Base-by-base conservation (phyloP, 2,888 invertebrate species). In the Bembecia ichneumoniformis region DNA sequence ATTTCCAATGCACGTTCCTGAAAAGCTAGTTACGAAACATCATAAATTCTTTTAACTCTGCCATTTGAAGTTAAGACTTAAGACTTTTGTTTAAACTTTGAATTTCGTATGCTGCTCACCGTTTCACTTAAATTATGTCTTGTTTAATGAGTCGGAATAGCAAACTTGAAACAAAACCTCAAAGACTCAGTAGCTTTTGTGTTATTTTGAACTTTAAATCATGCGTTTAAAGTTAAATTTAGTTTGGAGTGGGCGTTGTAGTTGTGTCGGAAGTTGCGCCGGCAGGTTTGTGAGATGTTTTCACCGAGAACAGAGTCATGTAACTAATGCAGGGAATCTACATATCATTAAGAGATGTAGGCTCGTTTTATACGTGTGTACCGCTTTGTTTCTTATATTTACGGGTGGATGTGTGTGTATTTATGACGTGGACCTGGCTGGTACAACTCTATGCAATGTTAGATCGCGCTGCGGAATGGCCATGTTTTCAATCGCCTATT, bases 301-400 rank as follows among this genome's bases (percentile, higher is more conserved):
- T 74, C 82, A 80, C 84, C 62, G 78, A 68, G 83, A 84, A 86
- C 84, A 84, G 76, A 82, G 82, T 71, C 87, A 82, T 87, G 87
- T 87, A 82, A 81, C 83, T 87, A 87, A 87, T 84, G 83, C 79
- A 73, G 74, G 59, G 87, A 83, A 87, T 87, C 84, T 86, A 86
- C 86, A 87, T 87, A 87, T 87, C 87, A 87, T 87, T 87, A 84
- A 84, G 82, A 83, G 83, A 86, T 84, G 86, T 87, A 74, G 81
- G 69, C 70, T 74, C 77, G 73, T 74, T 75, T 73, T 80, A 69
- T 82, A 82, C 82, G 84, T 82, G 81, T 84, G 84, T 86, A 82
- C 69, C 78, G 82, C 82, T 87, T 87, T 84, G 84, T 86, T 77
- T 69, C 64, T 66, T 82, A 79, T 82, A 84, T 84, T 84, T 82